Evolutionary conservation across 2,113 vertebrate species (phyloP).

Genomic region (Myotis yumanensis): DNA sequence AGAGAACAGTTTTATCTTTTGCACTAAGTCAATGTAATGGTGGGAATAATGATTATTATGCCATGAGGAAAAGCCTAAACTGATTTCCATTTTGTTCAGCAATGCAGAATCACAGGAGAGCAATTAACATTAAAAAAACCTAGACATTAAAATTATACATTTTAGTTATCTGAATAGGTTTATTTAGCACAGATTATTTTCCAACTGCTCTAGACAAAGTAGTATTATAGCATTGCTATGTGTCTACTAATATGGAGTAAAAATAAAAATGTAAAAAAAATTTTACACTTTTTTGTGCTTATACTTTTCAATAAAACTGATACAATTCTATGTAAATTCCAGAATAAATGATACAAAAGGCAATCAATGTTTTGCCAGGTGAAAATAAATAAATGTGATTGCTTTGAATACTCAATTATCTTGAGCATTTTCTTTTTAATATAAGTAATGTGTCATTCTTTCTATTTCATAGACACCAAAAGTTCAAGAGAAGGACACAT

Average conservation of each 20-base stretch:
- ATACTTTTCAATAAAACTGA: slow-evolving; percentile 28
- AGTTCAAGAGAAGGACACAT: neutral
- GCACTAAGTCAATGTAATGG: neutral
- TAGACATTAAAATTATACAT: slow-evolving; percentile 21
- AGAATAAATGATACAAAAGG: neutral
- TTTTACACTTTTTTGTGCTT: slow-evolving; percentile 17
- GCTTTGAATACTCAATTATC: slow-evolving; percentile 45
- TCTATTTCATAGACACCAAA: neutral
- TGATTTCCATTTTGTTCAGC: neutral
- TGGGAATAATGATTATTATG: neutral
- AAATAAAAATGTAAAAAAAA: neutral
- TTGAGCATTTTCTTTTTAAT: slow-evolving; percentile 10
- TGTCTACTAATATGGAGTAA: slow-evolving; percentile 3
- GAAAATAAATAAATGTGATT: slow-evolving; percentile 51
- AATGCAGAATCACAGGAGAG: neutral
- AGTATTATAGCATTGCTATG: neutral
- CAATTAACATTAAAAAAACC: neutral
- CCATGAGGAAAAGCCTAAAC: neutral
- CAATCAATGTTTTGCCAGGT: neutral
- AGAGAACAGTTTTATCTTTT: neutral
- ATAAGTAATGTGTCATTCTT: slow-evolving; percentile 1
- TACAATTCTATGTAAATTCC: slow-evolving; percentile 52
- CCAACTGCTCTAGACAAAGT: neutral
- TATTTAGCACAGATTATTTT: slow-evolving; percentile 18
- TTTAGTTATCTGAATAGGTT: slow-evolving; percentile 19